Evolutionary conservation across 2,888 invertebrate species (phyloP).

Genomic region (Stenchaetothrips biformis): DNA sequence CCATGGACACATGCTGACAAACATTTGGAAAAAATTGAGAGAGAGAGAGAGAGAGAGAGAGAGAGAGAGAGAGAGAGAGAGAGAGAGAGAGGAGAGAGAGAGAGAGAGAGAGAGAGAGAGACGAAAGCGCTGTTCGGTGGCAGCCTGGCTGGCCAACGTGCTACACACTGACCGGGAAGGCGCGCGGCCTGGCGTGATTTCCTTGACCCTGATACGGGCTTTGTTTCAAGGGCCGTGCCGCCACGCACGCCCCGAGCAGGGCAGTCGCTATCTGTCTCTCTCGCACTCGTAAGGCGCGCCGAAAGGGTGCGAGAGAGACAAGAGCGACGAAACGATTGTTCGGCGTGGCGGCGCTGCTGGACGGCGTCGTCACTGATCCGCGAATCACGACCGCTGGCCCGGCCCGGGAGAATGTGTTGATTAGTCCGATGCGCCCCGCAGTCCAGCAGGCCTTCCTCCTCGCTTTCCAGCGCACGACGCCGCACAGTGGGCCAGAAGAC

Average conservation of each 20-base stretch:
- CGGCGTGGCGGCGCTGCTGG: neutral
- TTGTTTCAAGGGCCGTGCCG: neutral
- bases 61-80: too few species aligned
- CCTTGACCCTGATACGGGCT: conserved; percentile 1
- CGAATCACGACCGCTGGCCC: neutral
- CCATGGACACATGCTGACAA: neutral
- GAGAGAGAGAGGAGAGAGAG: too few species aligned
- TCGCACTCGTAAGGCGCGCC: too few species aligned
- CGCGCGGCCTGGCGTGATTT: neutral
- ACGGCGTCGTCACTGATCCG: neutral
- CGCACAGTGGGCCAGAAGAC: too few species aligned
- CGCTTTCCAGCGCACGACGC: too few species aligned
- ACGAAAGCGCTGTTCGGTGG: too few species aligned
- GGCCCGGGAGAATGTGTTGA: neutral
- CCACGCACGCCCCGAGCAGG: neutral
- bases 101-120: too few species aligned
- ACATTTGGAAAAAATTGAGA: neutral
- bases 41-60: too few species aligned
- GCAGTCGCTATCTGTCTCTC: too few species aligned
- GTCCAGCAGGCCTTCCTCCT: too few species aligned
- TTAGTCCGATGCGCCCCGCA: neutral
- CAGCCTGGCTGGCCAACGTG: neutral
- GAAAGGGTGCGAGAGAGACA: too few species aligned
- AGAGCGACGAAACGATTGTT: too few species aligned
- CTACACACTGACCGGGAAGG: neutral